phyloP scores from a whole-genome alignment of 2,888 invertebrate species.

The Erannis defoliaria region DNA sequence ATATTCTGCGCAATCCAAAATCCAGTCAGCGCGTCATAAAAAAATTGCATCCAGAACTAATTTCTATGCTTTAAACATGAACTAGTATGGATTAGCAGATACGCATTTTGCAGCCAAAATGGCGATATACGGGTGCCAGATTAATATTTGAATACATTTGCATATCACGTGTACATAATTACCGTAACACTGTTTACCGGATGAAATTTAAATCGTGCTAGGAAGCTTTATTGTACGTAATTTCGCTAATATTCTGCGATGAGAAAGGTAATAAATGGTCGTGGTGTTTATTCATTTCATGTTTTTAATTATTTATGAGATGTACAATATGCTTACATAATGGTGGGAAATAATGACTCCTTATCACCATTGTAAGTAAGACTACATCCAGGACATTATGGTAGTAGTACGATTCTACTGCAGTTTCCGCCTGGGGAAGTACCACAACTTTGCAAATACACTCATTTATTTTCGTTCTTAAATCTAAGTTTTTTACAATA shows the following conservation, averaged over 20 bases:
- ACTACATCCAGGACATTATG: too few relatives aligned
- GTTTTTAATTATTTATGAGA: too few relatives aligned
- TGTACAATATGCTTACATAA: too few relatives aligned
- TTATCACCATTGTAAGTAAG: too few relatives aligned
- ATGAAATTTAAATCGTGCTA: constrained; percentile 38
- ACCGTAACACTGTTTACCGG: constrained; percentile 42
- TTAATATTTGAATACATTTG: constrained; percentile 55
- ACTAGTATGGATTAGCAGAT: constrained; percentile 28
- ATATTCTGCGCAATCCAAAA: background rate
- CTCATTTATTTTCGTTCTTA: too few relatives aligned
- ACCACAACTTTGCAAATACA: too few relatives aligned
- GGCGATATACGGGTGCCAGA: constrained; percentile 43
- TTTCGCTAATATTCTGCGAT: constrained; percentile 22
- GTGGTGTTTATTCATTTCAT: background rate
- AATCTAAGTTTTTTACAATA: too few relatives aligned
- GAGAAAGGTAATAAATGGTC: background rate
- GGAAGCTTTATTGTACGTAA: constrained; percentile 24
- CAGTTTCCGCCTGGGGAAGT: too few relatives aligned
- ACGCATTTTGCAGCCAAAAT: constrained; percentile 40
- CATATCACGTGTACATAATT: constrained; percentile 48
- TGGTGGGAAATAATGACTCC: too few relatives aligned
- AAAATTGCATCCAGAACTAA: background rate
- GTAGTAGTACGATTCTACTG: too few relatives aligned
- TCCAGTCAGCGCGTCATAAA: background rate
- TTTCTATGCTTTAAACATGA: constrained; percentile 19